phyloP scores from a whole-genome alignment of 2,797 vertebrate genomes.

The Simalia tracyae region DNA sequence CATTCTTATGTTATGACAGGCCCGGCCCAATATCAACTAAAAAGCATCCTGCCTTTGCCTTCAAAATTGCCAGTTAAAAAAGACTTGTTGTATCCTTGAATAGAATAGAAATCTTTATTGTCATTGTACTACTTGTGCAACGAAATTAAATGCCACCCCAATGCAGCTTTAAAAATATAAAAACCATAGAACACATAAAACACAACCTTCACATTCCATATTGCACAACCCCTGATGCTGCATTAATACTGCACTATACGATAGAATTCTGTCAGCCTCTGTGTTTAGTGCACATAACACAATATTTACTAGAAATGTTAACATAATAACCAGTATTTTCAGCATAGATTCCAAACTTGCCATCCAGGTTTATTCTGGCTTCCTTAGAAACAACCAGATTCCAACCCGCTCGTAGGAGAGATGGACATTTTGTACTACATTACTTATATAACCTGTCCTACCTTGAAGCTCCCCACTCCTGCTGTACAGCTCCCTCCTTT shows the following conservation, averaged over 20 bases:
- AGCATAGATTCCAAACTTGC: background rate
- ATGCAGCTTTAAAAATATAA: too few relatives aligned
- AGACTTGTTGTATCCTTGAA: background rate
- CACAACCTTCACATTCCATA: too few relatives aligned
- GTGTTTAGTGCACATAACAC: background rate
- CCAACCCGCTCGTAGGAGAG: background rate
- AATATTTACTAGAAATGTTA: too few relatives aligned
- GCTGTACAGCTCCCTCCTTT: slow-evolving; percentile 95
- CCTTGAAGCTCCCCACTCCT: slow-evolving; percentile 96
- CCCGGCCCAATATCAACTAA: background rate
- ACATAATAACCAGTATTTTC: background rate
- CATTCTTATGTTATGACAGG: too few relatives aligned
- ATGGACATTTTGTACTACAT: background rate
- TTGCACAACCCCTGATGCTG: too few relatives aligned
- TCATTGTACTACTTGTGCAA: too few relatives aligned
- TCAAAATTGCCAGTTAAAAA: background rate
- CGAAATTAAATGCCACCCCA: too few relatives aligned
- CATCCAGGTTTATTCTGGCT: background rate
- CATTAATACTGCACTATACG: too few relatives aligned
- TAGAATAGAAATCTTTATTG: too few relatives aligned
- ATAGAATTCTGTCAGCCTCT: background rate
- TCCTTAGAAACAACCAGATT: background rate
- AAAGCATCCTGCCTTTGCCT: background rate
- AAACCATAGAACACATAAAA: too few relatives aligned
- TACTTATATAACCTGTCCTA: slow-evolving; percentile 52